Evolutionary conservation across 2,888 invertebrate species (phyloP), one percentile per base, ranked within the genome.

Genomic region (Galerucella pusilla): DNA sequence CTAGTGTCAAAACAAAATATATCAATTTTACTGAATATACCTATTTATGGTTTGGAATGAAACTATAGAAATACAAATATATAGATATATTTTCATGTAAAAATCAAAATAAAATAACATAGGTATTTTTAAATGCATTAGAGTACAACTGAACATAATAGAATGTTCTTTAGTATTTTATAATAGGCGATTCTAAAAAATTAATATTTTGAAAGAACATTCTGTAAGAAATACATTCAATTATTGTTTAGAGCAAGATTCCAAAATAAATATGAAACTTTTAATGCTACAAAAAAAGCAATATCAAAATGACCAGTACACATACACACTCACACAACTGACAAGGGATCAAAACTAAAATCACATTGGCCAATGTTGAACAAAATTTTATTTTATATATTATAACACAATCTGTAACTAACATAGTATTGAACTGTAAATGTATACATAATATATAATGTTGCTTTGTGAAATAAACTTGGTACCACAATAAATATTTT

Each of bases 401-500:
- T 82, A 83, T 81, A 75, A 78, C 74, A 79, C 81, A 81, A 80
- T 72, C 76, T 78, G 74, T 81, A 78, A 71, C 75, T 65, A 75
- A 77, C 73, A 77, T 77, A 74, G 77, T 68, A 72, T 75, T 77
- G 77, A 80, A 81, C 74, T 81, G 80, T 82, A 81, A 80, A 80
- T 81, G 80, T 84, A 78, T 54, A 78, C 79, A 79, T 81, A 82
- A 35, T 35, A 35, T 76, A 81, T 71, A 80, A 82, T 82, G 82
- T 83, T 83, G 84, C 84, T 84, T 84, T 84, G 83, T 84, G 83
- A 83, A 84, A 74, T 84, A 84, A 84, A 82, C 78, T 79, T 83
- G 81, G 81, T 84, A 84, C 65, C 72, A 72, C 60, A 67, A 63
- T 54, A 61, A 46, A 35, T 3, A 25, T 20, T 54, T 45, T 69